Evolutionary conservation across 1,140 invertebrate species (phyloP).

Genomic region (Chironomus tepperi): DNA sequence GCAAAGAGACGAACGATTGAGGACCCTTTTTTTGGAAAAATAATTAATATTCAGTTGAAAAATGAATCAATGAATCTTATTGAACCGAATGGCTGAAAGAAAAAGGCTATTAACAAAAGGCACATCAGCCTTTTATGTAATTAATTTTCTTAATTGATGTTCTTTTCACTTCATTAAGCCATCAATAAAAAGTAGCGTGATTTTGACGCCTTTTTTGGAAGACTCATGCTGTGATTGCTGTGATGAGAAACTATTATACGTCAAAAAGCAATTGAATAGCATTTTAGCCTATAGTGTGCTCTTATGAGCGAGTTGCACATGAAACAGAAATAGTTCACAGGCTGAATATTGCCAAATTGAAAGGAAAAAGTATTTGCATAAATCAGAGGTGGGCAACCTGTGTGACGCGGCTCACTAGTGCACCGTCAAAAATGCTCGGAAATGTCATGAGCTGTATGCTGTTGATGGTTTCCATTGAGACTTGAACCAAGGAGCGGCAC

Average conservation of each 20-base stretch:
- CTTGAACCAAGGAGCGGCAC: no score
- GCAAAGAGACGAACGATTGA: neutral
- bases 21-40: neutral
- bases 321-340: no score
- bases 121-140: neutral
- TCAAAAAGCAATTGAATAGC: no score
- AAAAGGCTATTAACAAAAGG: neutral
- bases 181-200: slow-evolving; percentile 13
- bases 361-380: no score
- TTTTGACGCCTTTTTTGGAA: neutral
- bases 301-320: no score
- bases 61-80: slow-evolving; percentile 6
- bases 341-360: no score
- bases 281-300: no score
- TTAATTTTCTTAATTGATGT: slow-evolving; percentile 5
- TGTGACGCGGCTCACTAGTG: no score
- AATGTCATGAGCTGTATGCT: no score
- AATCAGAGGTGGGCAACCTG: no score
- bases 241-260: neutral
- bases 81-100: neutral
- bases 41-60: neutral
- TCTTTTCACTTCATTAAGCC: slow-evolving; percentile 5
- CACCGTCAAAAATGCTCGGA: no score
- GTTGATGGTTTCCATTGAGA: no score
- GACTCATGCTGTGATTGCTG: neutral